Base-by-base conservation (phyloP, 2,797 vertebrate genomes). In the Momotus momota region DNA sequence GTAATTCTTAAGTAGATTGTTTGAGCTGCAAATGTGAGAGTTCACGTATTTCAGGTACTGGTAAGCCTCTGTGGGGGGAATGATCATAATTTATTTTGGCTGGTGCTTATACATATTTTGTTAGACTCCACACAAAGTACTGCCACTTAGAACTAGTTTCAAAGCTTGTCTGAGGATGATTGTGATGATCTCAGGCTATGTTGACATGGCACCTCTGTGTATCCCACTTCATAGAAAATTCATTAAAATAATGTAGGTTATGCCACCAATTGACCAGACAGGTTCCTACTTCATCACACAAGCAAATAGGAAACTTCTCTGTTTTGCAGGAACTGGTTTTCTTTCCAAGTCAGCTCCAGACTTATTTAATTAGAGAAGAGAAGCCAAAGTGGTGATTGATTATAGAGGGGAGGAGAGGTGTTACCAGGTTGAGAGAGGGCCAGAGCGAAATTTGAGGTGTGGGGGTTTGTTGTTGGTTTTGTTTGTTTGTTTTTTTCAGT, bases 171-270 rank as follows among this genome's bases (percentile, higher is more conserved):
- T 55, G 71, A 51, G 49, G 93, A 62, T 79, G 84, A 12, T 1
- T 9, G 43, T 43, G 86, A 78, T 83, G 77, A 94, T 84, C 51
- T 94, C 85, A 94, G 85, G 22, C 80, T 75, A 22, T 35, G 48
- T n/a, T 71, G 81, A 88, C 58, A 31, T 38, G 73, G 51, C 46
- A 83, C 51, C 38, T 93, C 87, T 60, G 14, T 35, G 45, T 52
- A 66, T 77, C 49, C 41, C 41, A 31, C 41, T 67, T 94, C 16
- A 48, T 77, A 48, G 77, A 54, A 77, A 94, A 84, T 84, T 96
- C 73, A 88, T 88, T 77, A 94, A 86, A 96, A 86, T 93, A 31
- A 94, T 54, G 64, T 80, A 46, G 57, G 41, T 81, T 93, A 57
- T 91, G 41, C 26, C 66, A 86, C n/a, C 64, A 75, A 49, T 31